Evolutionary conservation across 2,113 vertebrate genomes (phyloP).

Genomic region (Anoura caudifer): DNA sequence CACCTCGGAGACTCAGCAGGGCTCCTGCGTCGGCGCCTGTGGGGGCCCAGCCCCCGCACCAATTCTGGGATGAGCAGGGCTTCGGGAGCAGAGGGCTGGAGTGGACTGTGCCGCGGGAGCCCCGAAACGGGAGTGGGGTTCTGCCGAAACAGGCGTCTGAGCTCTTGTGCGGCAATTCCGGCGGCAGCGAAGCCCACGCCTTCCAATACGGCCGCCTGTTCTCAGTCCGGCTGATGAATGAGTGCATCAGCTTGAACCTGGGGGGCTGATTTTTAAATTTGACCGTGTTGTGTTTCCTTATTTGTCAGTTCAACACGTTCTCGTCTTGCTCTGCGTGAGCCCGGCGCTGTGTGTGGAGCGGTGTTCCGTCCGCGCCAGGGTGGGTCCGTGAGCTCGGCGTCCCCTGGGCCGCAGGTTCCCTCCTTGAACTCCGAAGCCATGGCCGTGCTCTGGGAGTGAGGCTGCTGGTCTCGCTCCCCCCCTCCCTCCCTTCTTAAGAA

Average conservation of each 20-base stretch:
- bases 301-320: not conserved
- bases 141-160: accelerated
- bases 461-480: not conserved
- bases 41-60: too few species aligned
- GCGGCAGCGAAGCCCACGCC: not conserved
- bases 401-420: not conserved
- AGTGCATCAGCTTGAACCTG: not conserved
- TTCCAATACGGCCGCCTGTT: not conserved
- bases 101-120: too few species aligned
- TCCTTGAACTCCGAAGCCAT: not conserved
- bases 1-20: too few species aligned
- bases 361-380: too few species aligned
- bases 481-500: not conserved
- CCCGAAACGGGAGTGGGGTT: accelerated
- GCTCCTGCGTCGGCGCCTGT: too few species aligned
- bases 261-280: not conserved
- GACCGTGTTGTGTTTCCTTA: not conserved
- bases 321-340: not conserved
- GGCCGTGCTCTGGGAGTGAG: not conserved
- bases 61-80: too few species aligned
- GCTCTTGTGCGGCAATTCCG: not conserved
- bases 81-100: too few species aligned
- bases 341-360: too few species aligned
- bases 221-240: not conserved
- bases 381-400: too few species aligned